Conservation (phyloP, 2,888 invertebrate genomes). For the Alloscopus bannaensis region DNA sequence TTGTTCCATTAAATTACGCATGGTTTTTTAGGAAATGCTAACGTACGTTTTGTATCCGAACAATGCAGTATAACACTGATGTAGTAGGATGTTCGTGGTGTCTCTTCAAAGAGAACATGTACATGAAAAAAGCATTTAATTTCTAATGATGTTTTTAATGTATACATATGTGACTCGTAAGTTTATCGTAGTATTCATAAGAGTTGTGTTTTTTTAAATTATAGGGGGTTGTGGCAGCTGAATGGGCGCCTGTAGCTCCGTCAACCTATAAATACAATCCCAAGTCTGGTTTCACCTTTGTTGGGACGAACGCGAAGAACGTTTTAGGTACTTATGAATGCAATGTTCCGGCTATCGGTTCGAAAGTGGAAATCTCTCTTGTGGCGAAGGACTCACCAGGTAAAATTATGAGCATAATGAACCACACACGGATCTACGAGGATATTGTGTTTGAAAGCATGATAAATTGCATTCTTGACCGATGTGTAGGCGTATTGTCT, state of each 20-base stretch:
- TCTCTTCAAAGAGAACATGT: background rate
- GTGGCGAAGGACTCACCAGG: conserved; percentile 55
- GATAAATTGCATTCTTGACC: conserved; percentile 24
- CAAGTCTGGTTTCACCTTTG: conserved; percentile 63
- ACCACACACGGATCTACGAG: background rate
- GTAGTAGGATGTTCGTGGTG: background rate
- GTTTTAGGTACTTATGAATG: conserved; percentile 59
- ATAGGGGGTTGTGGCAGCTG: conserved; percentile 63
- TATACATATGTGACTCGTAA: conserved; percentile 1
- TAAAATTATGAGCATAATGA: conserved; percentile 30
- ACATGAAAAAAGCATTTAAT: conserved; percentile 3
- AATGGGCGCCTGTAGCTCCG: conserved; percentile 65
- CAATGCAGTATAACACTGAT: background rate
- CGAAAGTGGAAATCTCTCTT: conserved; percentile 59
- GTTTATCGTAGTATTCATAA: background rate
- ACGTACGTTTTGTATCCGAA: background rate
- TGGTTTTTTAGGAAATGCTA: conserved; percentile 3
- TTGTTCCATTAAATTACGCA: conserved; percentile 44
- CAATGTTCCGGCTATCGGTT: conserved; percentile 55
- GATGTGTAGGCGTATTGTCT: too few species aligned
- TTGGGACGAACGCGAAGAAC: conserved; percentile 31
- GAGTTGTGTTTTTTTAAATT: background rate
- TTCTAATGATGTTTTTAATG: conserved; percentile 3
- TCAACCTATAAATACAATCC: conserved; percentile 60
- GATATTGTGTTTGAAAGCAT: conserved; percentile 26